Base-by-base conservation (phyloP, 2,888 invertebrate genomes). In the Papilio demoleus region DNA sequence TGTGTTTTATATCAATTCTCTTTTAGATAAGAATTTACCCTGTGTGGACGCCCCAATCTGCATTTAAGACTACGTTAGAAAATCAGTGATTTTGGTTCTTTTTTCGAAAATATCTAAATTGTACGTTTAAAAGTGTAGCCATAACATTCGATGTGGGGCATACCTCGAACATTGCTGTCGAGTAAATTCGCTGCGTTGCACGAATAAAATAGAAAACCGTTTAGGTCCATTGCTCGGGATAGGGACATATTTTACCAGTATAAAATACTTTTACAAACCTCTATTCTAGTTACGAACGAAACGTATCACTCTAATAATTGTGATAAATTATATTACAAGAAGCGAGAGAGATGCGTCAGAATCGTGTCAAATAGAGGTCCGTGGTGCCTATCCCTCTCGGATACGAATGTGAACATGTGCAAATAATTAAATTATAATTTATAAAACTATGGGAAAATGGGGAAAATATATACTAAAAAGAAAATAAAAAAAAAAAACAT, bases 161-260 rank as follows among this genome's bases (percentile, higher is more conserved):
- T 11, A 31, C n/a, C n/a, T n/a, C 53, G 31, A 56, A n/a, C 31
- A 56, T 56, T 31, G 63, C 19, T 63, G 63, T 63, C 47, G 34
- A 47, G 45, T 63, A 45, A 53, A 53, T 65, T 24, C 64, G 38
- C 34, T 27, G 40, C 53, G 56, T 56, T 38, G 47, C 34, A 36
- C 63, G 47, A 63, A 63, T 63, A 63, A 63, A 63, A 63, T 63
- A 63, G 63, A 34, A 47, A 34, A 63, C 63, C 53, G 63, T 45
- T 47, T 63, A 34, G 63, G 63, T 63, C 63, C 38, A 63, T 63
- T 63, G 63, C 22, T 50, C 47, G 31, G 42, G 31, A 62, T 31
- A 31, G 42, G 63, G 63, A 31, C 22, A 36, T 62, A 45, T 62
- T 34, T 47, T 47, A 47, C 11, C 17, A 27, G n/a, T 53, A n/a